These are phyloP conservation scores for Spinibarbus caldwelli DNA, from an alignment of 2,797 vertebrate genomes.

Conservation along the genomic window DNA sequence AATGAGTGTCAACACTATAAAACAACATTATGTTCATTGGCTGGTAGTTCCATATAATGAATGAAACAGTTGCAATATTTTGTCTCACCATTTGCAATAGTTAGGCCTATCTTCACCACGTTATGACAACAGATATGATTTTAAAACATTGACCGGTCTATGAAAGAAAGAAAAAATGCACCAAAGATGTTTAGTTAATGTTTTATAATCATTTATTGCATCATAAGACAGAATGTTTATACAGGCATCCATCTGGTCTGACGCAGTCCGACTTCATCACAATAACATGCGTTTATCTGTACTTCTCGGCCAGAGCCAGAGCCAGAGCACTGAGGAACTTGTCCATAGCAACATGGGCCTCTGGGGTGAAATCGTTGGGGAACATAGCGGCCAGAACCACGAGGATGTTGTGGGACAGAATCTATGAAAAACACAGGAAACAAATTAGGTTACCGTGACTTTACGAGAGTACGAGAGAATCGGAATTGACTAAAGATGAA, in stretches of 20 bases:
- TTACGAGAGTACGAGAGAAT: no score
- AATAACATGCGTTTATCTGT: constrained; percentile 73
- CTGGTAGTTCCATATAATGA: background rate
- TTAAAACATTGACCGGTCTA: background rate
- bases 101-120: no score
- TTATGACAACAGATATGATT: background rate
- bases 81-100: background rate
- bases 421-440: constrained; percentile 67
- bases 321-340: constrained; percentile 80
- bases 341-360: constrained; percentile 79
- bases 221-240: constrained; percentile 9
- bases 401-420: constrained; percentile 80
- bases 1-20: no score
- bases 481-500: background rate
- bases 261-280: background rate
- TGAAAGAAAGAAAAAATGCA: background rate
- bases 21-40: background rate
- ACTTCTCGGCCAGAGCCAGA: constrained; percentile 81
- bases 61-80: background rate
- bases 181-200: background rate
- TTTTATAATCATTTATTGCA: background rate
- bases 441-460: background rate
- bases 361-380: constrained; percentile 72
- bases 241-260: background rate
- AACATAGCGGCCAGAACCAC: constrained; percentile 76